A percentile compares a stretch with the other conserved stretches of the same genome.
These are phyloP conservation scores for Tuberolachnus salignus DNA, from an alignment of 2,888 invertebrate species.

Conservation along the genomic window DNA sequence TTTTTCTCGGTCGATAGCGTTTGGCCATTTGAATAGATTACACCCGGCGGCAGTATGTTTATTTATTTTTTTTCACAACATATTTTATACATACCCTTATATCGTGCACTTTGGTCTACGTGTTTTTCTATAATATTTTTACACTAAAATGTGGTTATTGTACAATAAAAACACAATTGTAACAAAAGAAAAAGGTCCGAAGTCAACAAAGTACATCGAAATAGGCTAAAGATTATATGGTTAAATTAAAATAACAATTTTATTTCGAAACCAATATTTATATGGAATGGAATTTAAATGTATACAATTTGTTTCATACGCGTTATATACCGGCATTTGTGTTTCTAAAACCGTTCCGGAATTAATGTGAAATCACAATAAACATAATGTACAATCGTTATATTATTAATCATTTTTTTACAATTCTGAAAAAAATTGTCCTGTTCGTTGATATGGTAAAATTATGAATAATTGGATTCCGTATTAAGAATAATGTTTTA, in stretches of 20 bases:
- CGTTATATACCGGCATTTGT: neutral
- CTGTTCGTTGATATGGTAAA: too few relatives aligned
- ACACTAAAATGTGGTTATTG: neutral
- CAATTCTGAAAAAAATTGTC: too few relatives aligned
- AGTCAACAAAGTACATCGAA: slow-evolving; percentile 11
- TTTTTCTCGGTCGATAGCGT: slow-evolving; percentile 25
- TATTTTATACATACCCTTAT: slow-evolving; percentile 37
- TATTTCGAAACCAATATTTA: neutral
- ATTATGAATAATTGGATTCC: too few relatives aligned
- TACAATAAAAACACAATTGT: slow-evolving; percentile 3
- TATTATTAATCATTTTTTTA: neutral
- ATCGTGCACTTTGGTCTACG: slow-evolving; percentile 30
- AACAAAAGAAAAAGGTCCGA: neutral
- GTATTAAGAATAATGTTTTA: too few relatives aligned
- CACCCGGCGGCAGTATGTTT: slow-evolving; percentile 19
- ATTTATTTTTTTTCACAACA: slow-evolving; percentile 22
- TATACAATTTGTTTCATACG: neutral
- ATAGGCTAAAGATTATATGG: neutral
- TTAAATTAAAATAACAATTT: neutral
- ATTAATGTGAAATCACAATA: neutral
- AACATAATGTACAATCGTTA: neutral
- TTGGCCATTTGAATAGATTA: slow-evolving; percentile 47
- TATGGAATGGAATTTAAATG: neutral
- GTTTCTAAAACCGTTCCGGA: neutral
- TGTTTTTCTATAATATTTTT: slow-evolving; percentile 30